Evolutionary conservation across 2,888 invertebrate genomes (phyloP).

Genomic region (Capitulum mitella): DNA sequence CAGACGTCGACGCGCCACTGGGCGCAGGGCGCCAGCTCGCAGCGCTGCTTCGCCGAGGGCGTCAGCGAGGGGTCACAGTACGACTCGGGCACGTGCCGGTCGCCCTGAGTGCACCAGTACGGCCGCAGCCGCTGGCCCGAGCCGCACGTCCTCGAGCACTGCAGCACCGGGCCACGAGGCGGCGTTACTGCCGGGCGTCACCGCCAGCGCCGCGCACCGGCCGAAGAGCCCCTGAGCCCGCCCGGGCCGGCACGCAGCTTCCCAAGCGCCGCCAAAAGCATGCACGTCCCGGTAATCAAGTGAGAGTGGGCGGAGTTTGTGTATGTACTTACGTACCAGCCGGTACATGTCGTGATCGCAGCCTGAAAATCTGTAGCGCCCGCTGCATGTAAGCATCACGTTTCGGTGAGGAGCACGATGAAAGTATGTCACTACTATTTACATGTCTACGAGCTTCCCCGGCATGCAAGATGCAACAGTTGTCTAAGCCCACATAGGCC

Average conservation of each 20-base stretch:
- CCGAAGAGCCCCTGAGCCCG: no score
- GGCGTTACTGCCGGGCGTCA: no score
- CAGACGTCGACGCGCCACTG: conserved; percentile 52
- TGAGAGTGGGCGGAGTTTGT: no score
- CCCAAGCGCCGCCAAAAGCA: no score
- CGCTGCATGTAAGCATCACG: no score
- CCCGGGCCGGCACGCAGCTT: no score
- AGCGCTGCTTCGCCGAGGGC: conserved; percentile 43
- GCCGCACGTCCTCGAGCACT: conserved; percentile 63
- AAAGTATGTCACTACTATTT: background rate
- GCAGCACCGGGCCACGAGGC: background rate
- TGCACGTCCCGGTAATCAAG: no score
- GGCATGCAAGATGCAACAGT: no score
- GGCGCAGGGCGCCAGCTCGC: conserved; percentile 48
- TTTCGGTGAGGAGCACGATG: no score
- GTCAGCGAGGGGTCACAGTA: conserved; percentile 45
- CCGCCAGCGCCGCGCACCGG: no score
- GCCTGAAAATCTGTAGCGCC: no score
- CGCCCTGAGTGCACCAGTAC: conserved; percentile 52
- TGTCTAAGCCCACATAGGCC: no score
- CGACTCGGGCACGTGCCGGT: conserved; percentile 44
- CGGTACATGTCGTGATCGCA: background rate
- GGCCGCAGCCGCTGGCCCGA: conserved; percentile 49
- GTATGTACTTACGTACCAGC: background rate
- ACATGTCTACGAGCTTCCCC: background rate